Evolutionary conservation across 2,113 vertebrate species (phyloP).

Genomic region (Percopsis transmontana): DNA sequence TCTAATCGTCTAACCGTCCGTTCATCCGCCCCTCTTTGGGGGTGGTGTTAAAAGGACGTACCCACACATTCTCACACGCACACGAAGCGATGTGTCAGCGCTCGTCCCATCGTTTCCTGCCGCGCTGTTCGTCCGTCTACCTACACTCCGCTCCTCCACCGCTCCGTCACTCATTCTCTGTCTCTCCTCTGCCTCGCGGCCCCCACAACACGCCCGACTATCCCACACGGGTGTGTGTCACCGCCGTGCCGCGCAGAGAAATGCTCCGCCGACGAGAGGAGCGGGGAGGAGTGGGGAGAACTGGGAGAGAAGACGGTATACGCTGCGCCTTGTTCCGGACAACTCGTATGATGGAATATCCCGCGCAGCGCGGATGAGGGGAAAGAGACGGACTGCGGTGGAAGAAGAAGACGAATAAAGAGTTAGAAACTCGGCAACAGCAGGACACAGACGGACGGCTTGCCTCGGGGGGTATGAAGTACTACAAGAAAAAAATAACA

Average conservation of each 20-base stretch:
- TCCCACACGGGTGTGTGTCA: neutral
- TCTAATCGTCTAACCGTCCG: slow-evolving; percentile 40
- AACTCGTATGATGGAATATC: slow-evolving; percentile 66
- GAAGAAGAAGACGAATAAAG: slow-evolving; percentile 27
- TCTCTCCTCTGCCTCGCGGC: neutral
- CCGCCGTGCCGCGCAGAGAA: slow-evolving; percentile 33
- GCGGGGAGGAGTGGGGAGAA: slow-evolving; percentile 23
- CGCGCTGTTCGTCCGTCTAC: too few relatives aligned
- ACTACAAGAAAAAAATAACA: slow-evolving; percentile 7
- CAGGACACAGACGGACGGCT: slow-evolving; percentile 22
- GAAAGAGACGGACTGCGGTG: slow-evolving; percentile 40
- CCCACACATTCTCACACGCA: slow-evolving; percentile 50
- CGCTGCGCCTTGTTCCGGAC: slow-evolving; percentile 25
- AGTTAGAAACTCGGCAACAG: neutral
- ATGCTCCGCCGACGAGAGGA: slow-evolving; percentile 11
- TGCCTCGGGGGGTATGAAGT: slow-evolving; percentile 52
- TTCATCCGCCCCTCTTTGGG: slow-evolving; percentile 39
- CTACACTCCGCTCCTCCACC: too few relatives aligned
- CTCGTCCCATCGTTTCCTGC: neutral
- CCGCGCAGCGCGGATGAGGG: slow-evolving; percentile 2
- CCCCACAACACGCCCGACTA: neutral
- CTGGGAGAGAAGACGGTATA: slow-evolving; percentile 18
- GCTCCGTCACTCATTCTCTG: neutral
- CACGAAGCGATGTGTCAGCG: slow-evolving; percentile 65
- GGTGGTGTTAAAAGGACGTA: slow-evolving; percentile 50